Percentiles rank a stretch among this genome's conserved stretches.
phyloP scores from a whole-genome alignment of 2,888 invertebrate genomes.

The Lochmaea capreae region DNA sequence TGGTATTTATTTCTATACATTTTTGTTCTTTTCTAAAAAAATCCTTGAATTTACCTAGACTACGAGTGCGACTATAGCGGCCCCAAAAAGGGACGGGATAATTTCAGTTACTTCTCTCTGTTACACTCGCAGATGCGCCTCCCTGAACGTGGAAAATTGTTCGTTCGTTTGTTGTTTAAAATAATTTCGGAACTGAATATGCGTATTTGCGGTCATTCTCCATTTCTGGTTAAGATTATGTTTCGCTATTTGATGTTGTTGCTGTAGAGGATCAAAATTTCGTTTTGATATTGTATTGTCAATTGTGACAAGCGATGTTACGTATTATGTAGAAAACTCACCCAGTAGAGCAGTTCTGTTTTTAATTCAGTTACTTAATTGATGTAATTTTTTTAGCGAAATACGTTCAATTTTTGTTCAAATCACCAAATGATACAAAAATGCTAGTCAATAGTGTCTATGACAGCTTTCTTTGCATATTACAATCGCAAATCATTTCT shows the following conservation, averaged over 20 bases:
- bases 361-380: background rate
- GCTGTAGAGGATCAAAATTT: conserved; percentile 23
- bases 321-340: background rate
- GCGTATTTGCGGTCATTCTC: conserved; percentile 26
- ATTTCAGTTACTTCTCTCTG: conserved; percentile 44
- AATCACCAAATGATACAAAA: no score
- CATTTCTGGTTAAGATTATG: conserved; percentile 33
- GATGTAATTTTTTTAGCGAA: no score
- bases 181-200: conserved; percentile 32
- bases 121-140: conserved; percentile 39
- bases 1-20: no score
- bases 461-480: no score
- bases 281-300: conserved; percentile 1
- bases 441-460: no score
- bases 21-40: background rate
- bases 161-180: conserved; percentile 30
- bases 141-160: conserved; percentile 26
- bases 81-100: conserved; percentile 48
- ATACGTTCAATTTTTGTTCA: no score
- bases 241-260: conserved; percentile 25
- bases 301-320: background rate
- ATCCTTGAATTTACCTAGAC: conserved; percentile 6
- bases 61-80: conserved; percentile 56
- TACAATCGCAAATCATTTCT: no score
- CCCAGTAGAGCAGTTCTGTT: background rate